Evolutionary conservation across 2,113 vertebrate species (phyloP), one percentile per base, ranked within the genome.

Genomic region (Notechis scutatus): DNA sequence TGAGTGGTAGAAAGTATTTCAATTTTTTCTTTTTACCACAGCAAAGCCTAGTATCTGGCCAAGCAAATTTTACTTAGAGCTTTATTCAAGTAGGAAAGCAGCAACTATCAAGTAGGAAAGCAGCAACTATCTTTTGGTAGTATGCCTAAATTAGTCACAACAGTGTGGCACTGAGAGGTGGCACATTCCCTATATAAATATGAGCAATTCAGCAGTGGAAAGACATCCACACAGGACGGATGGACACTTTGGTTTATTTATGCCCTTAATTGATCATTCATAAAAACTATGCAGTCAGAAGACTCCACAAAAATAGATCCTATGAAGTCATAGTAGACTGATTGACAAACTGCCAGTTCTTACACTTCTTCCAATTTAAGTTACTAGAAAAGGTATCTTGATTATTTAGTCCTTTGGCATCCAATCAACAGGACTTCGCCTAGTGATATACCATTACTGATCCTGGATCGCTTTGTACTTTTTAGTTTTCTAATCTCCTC

Each of bases 41-140:
- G 52, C 92, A 96, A 61, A 87, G 55, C 59, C 47, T 74, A 50
- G 50, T 50, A 29, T 90, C 88, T 81, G 91, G 85, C 91, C 7
- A 89, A 94, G 90, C 89, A 93, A 94, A 93, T 95, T 94, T 94
- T 95, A 92, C 95, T 91, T 88, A 95, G 94, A 94, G 94, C 91
- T 94, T 94, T 94, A 95, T 96, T 96, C 94, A 96, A 93, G 96
- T 97, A 95, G 1, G 54, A 90, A 94, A 64, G 92, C 54, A 95
- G 93, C 94, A 96, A 93, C 94, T 94, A 94, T 95, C 95, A 96
- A 93, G 96, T 97, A 95, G 2, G 54, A 90, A 94, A 64, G 92
- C 54, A 95, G 93, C 95, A 96, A 93, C 94, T 94, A 94, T 95
- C 95, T 96, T 92, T 95, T 97, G 96, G 96, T 94, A 42, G 88